Evolutionary conservation across 1,140 invertebrate species (phyloP), one percentile per base, ranked within the genome.

Genomic region (Ridgeia piscesae): DNA sequence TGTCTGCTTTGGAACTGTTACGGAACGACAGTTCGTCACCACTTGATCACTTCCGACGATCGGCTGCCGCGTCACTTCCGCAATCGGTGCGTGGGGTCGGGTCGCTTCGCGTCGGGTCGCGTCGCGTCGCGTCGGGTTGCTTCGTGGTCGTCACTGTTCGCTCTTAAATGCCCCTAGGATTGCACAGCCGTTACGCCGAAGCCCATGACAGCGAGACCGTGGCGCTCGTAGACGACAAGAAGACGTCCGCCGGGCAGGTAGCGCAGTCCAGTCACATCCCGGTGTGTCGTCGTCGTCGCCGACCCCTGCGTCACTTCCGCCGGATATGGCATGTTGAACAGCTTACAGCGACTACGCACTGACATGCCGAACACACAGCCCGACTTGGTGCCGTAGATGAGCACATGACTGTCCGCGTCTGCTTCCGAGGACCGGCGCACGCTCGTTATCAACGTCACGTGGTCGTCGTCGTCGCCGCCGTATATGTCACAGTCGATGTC

Each of bases 301-400:
- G 91, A 35, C 1, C 34, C 48, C 11, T 11, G 33, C 33, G 6
- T 17, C 35, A 35, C 34, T 1, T 8, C 89, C 33, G 34, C n/a
- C 17, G 92, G 92, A 91, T 90, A 92, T 9, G 92, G 92, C 31
- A 92, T 77, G 42, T 92, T 92, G 90, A 92, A 92, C 42, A 91
- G 34, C 89, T 92, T 92, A 31, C 42, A 91, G 8, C 92, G 48
- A 21, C 58, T 35, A 4, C 33, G 34, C 8, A 92, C 92, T 14
- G 89, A 91, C 92, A 92, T 92, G 34, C 92, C 92, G 58, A 92
- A 92, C 31, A 92, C 58, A 48, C 92, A 92, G 21, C 92, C 92
- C 33, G 92, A 92, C 58, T 91, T 92, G 21, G 92, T 92, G 42
- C 89, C 92, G 34, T 92, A 92, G 6, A 92, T 34, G 27, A 92